phyloP scores from a whole-genome alignment of 2,888 invertebrate genomes.

The Branchinecta sandiegonensis region DNA sequence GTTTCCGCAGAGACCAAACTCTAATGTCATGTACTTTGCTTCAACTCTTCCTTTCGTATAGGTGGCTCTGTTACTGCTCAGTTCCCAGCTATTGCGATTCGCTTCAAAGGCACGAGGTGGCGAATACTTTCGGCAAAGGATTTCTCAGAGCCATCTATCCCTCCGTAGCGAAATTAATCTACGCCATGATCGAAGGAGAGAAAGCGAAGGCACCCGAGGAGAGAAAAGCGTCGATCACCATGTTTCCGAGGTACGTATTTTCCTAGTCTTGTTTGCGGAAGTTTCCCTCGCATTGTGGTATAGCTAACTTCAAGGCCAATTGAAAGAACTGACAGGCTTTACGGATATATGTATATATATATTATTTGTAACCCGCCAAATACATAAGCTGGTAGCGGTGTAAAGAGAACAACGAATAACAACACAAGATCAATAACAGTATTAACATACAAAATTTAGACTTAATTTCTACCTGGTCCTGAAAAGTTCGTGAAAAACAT shows the following conservation, averaged over 20 bases:
- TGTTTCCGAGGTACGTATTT: constrained; percentile 55
- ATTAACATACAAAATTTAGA: too few relatives aligned
- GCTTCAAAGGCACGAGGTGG: constrained; percentile 73
- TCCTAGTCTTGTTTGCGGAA: constrained; percentile 20
- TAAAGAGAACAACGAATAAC: too few relatives aligned
- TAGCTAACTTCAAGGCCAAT: constrained; percentile 3
- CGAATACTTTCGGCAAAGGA: constrained; percentile 76
- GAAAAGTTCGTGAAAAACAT: too few relatives aligned
- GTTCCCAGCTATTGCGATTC: constrained; percentile 92
- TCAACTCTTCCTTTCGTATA: constrained; percentile 24
- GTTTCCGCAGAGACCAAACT: neutral
- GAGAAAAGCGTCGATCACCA: constrained; percentile 60
- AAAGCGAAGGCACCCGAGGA: constrained; percentile 78
- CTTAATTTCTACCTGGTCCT: too few relatives aligned
- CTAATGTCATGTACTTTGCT: neutral
- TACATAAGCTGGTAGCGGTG: too few relatives aligned
- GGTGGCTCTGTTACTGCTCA: constrained; percentile 87
- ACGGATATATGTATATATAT: too few relatives aligned
- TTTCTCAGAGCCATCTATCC: constrained; percentile 67
- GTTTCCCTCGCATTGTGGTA: constrained; percentile 17
- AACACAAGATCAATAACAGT: too few relatives aligned
- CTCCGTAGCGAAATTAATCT: constrained; percentile 66
- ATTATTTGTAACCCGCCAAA: too few relatives aligned
- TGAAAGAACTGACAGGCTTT: constrained; percentile 16
- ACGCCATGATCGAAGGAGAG: constrained; percentile 80